Base-by-base conservation (phyloP, 2,113 vertebrate species). In the Dicentrarchus labrax region DNA sequence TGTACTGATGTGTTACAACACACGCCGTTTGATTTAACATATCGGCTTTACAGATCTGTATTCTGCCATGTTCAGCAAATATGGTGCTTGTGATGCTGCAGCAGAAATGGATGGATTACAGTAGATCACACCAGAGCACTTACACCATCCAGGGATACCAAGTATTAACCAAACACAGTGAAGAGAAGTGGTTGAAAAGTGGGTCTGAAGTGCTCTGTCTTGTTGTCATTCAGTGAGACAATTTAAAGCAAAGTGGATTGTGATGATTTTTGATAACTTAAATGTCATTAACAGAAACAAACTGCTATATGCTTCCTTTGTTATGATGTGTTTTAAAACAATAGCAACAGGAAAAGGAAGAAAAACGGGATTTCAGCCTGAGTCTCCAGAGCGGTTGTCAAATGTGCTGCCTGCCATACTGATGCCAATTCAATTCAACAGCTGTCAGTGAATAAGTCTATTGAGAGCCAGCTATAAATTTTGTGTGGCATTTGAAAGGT, bases 101-200 rank as follows among this genome's bases (percentile, higher is more conserved):
- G 62, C 77, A 65, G 60, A 88, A 82, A 24, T 76, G 76, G 75
- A 76, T 77, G 84, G 84, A 91, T 88, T 74, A 86, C 70, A 69
- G 69, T 24, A 17, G 76, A 82, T 87, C 59, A 51, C 68, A 47
- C 7, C 12, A 36, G 17, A 70, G 73, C 76, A 71, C 66, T 80
- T 62, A 51, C 68, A 53, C 59, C 50, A 10, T 74, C 51, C 64
- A 62, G 15, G 61, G 77, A 80, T 48, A 71, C 51, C 21, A 39
- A 74, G 68, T 77, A 80, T 81, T 65, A 76, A 61, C 13, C 74
- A 72, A 81, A 83, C 80, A 61, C 43, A 50, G 30, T 8, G 24
- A 19, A 21, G 54, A 61, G 50, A 65, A 74, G 76, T 76, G 71
- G 56, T 13, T 48, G 19, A 24, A 79, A 69, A 89, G 72, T 71